These are phyloP conservation scores for Anthophora plumipes DNA, from an alignment of 2,888 invertebrate genomes.

Conservation along the genomic window DNA sequence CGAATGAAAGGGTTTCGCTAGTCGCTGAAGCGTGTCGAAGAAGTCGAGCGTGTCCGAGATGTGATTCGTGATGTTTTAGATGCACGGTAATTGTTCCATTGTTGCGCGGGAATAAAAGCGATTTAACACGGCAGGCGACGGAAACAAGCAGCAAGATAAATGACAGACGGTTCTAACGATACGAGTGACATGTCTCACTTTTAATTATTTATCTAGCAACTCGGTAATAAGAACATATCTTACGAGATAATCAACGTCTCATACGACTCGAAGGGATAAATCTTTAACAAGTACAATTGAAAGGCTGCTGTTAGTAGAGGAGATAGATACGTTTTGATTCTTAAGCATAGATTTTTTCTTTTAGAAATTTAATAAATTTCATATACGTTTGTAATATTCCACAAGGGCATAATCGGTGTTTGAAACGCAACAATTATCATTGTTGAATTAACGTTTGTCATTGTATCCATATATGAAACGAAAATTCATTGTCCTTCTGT, in stretches of 20 bases:
- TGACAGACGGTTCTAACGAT: neutral
- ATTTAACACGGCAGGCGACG: slow-evolving; percentile 24
- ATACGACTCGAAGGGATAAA: no score
- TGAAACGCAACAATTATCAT: no score
- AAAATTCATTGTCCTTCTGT: neutral
- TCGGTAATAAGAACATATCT: neutral
- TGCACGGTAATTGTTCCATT: slow-evolving; percentile 53
- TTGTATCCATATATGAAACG: no score
- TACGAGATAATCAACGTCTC: no score
- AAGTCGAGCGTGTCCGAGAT: slow-evolving; percentile 42
- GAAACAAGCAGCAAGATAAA: slow-evolving; percentile 27
- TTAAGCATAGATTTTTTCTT: no score
- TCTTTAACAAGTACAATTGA: no score
- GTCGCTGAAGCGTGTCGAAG: slow-evolving; percentile 36
- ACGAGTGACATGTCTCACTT: neutral
- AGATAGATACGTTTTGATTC: no score
- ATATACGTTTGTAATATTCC: no score
- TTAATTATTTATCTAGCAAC: neutral
- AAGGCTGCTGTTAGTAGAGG: no score
- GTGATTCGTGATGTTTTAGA: slow-evolving; percentile 45
- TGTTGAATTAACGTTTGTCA: no score
- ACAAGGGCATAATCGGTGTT: no score
- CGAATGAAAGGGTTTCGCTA: slow-evolving; percentile 31
- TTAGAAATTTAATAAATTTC: no score
- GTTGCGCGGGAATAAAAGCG: slow-evolving; percentile 25